Conservation (phyloP, 2,797 vertebrate genomes). For the Gouania willdenowi region DNA sequence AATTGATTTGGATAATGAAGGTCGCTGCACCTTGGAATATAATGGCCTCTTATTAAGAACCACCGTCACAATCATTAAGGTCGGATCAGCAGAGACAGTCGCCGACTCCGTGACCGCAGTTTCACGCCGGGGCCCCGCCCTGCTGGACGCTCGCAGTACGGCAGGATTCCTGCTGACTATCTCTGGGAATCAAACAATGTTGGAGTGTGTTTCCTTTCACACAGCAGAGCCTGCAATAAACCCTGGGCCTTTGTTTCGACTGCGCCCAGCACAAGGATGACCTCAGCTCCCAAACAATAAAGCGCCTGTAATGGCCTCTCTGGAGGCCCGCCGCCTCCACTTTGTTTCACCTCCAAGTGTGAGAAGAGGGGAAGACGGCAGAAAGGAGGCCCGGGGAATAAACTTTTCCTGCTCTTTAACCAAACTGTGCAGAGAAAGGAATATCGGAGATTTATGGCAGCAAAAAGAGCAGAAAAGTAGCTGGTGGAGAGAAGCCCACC, state of each 20-base stretch:
- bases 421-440: neutral
- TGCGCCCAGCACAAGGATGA: slow-evolving; percentile 88
- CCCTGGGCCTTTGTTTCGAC: slow-evolving; percentile 92
- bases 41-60: slow-evolving; percentile 83
- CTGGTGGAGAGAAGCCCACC: neutral
- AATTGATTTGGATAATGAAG: slow-evolving; percentile 81
- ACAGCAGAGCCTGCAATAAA: slow-evolving; percentile 93
- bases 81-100: slow-evolving; percentile 67
- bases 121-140: no score
- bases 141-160: no score
- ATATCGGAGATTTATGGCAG: no score
- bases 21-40: slow-evolving; percentile 79
- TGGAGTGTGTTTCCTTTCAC: slow-evolving; percentile 96
- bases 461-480: no score
- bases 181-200: slow-evolving; percentile 83
- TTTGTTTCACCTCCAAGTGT: slow-evolving; percentile 93
- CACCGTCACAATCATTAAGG: slow-evolving; percentile 80
- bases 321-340: slow-evolving; percentile 89
- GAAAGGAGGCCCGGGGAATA: slow-evolving; percentile 28
- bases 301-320: slow-evolving; percentile 93
- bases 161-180: slow-evolving; percentile 49
- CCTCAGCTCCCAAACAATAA: slow-evolving; percentile 98
- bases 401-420: slow-evolving; percentile 49
- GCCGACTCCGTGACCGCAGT: slow-evolving; percentile 60
- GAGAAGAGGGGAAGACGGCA: slow-evolving; percentile 62